Conservation (phyloP, 2,888 invertebrate genomes). For the Reticulitermes lucifugus region DNA sequence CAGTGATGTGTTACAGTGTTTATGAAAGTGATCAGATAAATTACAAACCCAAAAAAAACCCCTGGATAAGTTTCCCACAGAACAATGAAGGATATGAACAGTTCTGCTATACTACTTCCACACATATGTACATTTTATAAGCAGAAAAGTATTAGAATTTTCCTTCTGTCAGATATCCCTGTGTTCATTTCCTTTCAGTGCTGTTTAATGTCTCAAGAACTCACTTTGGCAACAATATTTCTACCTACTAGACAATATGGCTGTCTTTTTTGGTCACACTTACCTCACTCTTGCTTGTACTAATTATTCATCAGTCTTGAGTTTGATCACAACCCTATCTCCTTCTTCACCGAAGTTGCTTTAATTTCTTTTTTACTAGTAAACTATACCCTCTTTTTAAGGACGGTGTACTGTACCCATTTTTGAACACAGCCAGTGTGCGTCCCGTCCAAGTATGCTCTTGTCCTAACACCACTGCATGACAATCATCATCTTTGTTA, state of each 20-base stretch:
- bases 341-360: slow-evolving; percentile 7
- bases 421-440: slow-evolving; percentile 53
- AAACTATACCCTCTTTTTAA: slow-evolving; percentile 49
- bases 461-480: slow-evolving; percentile 52
- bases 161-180: neutral
- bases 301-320: slow-evolving; percentile 27
- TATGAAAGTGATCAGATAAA: neutral
- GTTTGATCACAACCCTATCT: neutral
- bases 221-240: slow-evolving; percentile 10
- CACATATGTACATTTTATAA: neutral
- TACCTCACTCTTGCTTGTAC: slow-evolving; percentile 19
- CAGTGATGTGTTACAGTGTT: neutral
- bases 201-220: neutral
- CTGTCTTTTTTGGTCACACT: neutral
- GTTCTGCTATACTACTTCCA: neutral
- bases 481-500: slow-evolving; percentile 49
- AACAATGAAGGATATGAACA: no score
- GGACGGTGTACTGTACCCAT: slow-evolving; percentile 49
- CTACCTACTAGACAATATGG: neutral
- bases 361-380: slow-evolving; percentile 42
- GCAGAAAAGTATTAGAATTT: neutral
- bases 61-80: no score
- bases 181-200: neutral
- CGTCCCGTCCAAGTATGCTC: slow-evolving; percentile 54
- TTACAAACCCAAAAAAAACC: neutral